Evolutionary conservation across 2,888 invertebrate genomes (phyloP).

Genomic region (Clistopyga incitator): DNA sequence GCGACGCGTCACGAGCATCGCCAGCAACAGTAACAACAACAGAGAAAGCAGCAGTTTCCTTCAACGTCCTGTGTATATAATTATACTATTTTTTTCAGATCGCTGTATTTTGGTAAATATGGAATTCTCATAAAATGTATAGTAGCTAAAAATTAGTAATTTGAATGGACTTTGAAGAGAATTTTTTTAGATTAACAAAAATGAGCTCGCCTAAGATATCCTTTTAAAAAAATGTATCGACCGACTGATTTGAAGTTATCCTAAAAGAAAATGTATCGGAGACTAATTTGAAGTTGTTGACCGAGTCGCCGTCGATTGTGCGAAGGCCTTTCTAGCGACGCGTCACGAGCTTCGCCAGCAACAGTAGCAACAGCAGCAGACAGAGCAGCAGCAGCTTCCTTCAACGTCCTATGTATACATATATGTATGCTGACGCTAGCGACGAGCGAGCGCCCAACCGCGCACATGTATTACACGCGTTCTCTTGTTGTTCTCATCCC

Average conservation of each 20-base stretch:
- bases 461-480: constrained; percentile 17
- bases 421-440: neutral
- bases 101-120: no score
- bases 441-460: constrained; percentile 7
- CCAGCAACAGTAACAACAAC: neutral
- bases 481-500: constrained; percentile 50
- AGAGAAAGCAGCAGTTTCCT: neutral
- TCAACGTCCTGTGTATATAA: constrained; percentile 3
- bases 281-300: constrained; percentile 15
- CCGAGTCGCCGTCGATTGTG: constrained; percentile 2
- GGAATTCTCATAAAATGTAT: no score
- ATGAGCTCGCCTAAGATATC: no score
- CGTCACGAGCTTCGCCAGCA: neutral
- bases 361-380: neutral
- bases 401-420: neutral
- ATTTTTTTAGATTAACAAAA: no score
- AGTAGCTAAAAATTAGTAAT: no score
- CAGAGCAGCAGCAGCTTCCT: neutral
- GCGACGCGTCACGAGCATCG: neutral
- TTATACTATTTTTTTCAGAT: no score
- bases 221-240: no score
- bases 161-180: no score
- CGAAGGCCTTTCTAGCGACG: neutral
- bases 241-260: no score
- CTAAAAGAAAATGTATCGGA: no score